Conservation (phyloP, 2,113 vertebrate species). For the Pitta sordida region DNA sequence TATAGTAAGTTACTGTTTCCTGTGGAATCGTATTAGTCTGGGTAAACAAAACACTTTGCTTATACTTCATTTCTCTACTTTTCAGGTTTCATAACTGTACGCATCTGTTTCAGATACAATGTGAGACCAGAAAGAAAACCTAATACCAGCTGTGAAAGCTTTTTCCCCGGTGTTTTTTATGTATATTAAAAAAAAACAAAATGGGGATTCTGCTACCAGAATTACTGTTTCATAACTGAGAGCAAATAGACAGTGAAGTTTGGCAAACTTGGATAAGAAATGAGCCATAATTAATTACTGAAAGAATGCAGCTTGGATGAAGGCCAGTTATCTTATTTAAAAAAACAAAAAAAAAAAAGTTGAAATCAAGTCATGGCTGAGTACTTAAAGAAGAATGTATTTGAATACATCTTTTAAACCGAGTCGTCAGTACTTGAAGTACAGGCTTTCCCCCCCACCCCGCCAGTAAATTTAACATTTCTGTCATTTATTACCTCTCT, state of each 20-base stretch:
- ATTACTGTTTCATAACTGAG: background rate
- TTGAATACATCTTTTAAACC: background rate
- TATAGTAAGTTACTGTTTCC: background rate
- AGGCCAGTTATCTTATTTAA: background rate
- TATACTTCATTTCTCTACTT: background rate
- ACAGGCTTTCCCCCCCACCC: background rate
- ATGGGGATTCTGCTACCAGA: background rate
- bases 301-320: background rate
- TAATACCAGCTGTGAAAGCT: background rate
- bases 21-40: background rate
- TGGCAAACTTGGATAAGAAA: background rate
- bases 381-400: background rate
- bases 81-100: background rate
- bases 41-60: background rate
- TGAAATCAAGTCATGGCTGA: background rate
- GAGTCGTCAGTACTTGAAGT: background rate
- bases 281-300: background rate
- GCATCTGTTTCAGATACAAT: background rate
- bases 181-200: background rate
- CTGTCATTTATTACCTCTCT: background rate
- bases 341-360: background rate
- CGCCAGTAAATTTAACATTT: background rate
- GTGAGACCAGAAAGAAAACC: background rate
- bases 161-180: background rate
- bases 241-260: background rate